Base-by-base conservation (phyloP, 2,797 vertebrate genomes). In the Syncerus caffer region DNA sequence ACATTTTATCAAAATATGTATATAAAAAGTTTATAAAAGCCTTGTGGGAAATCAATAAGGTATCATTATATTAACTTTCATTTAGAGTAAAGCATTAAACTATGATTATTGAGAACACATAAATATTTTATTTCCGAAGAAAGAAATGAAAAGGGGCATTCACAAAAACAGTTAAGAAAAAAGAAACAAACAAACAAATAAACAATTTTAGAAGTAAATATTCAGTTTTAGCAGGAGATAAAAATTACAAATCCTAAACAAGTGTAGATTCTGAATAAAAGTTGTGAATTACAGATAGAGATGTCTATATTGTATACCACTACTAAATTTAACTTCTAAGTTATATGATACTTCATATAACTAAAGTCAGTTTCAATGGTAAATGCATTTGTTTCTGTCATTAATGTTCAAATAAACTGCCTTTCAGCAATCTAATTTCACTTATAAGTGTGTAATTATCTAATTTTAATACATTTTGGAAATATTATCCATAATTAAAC, bases 391-490 rank as follows among this genome's bases (percentile, higher is more conserved):
- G 14, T 45, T 85, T 92, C 29, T 88, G 3, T 64, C 74, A 67
- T 62, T 82, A 74, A 38, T 79, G 45, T 42, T 89, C 34, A 93
- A 88, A 42, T 90, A 79, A 86, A 97, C 62, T 83, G 74, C 34
- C 13, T 34, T 93, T 76, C 21, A 78, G 6, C 31, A 78, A 93
- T 34, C 10, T 78, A 85, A 64, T 67, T 95, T 91, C 17, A 87
- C 8, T 88, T 93, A 29, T 53, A 67, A 38, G 3, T 31, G 3
- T 53, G 2, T 51, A 53, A 76, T 84, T 55, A 67, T 19, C 11
- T 55, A 51, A 64, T 71, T 88, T 53, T 62, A 62, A 88, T 97
- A 96, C 13, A 85, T 93, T 97, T 47, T 34, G 10, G 8, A 96
- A 91, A 31, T 89, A 79, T 57, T 58, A n/a, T 71, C 9, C 31